Evolutionary conservation across 2,113 vertebrate genomes (phyloP).

Genomic region (Albula goreensis): DNA sequence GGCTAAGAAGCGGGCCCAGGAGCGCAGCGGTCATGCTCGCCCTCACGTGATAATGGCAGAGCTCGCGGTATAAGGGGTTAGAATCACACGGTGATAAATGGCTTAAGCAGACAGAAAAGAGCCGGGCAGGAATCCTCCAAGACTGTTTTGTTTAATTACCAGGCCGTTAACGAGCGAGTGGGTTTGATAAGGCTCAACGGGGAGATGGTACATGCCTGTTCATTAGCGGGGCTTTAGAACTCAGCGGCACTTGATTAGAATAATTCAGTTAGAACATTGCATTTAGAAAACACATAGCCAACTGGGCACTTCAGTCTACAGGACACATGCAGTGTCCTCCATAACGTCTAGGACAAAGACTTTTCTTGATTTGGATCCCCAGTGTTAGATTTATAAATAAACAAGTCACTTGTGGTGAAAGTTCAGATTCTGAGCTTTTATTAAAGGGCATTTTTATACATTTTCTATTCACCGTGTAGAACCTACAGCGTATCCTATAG

Average conservation of each 20-base stretch:
- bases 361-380: too few relatives aligned
- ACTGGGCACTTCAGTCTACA: conserved; percentile 20
- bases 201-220: conserved; percentile 42
- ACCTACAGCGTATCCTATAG: too few relatives aligned
- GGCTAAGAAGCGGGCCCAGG: background rate
- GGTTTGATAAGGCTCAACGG: conserved; percentile 58
- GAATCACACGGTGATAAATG: conserved; percentile 61
- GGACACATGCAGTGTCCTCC: background rate
- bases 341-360: background rate
- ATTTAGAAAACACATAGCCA: conserved; percentile 32
- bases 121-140: conserved; percentile 46
- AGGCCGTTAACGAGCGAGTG: conserved; percentile 47
- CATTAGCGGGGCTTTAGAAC: conserved; percentile 33
- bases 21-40: background rate
- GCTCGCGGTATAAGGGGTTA: conserved; percentile 31
- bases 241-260: conserved; percentile 32
- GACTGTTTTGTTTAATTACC: conserved; percentile 63
- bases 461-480: too few relatives aligned
- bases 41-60: conserved; percentile 17
- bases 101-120: conserved; percentile 35
- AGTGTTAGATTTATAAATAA: too few relatives aligned
- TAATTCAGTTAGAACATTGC: conserved; percentile 20
- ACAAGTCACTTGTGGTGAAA: too few relatives aligned
- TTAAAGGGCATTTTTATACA: too few relatives aligned
- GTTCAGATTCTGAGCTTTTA: too few relatives aligned